Evolutionary conservation across 2,113 vertebrate genomes (phyloP).

Genomic region (Gracilinanus agilis): DNA sequence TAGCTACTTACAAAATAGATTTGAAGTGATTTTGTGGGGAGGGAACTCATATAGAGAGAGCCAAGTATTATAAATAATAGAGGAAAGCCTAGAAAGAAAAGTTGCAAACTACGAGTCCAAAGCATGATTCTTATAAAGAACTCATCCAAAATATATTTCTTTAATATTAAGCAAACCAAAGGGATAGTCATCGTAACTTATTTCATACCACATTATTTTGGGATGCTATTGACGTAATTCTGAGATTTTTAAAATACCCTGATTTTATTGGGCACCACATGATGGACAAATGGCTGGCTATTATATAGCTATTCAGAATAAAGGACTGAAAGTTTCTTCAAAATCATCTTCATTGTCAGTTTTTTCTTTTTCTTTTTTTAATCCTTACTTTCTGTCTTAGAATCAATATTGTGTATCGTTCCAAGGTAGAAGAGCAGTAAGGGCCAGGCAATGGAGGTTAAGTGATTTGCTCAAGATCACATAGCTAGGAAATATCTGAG

Average conservation of each 20-base stretch:
- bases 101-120: background rate
- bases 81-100: background rate
- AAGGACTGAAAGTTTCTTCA: background rate
- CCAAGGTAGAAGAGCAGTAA: too few relatives aligned
- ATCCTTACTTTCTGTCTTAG: too few relatives aligned
- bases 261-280: background rate
- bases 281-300: background rate
- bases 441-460: too few relatives aligned
- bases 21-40: background rate
- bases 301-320: background rate
- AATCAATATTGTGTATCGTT: too few relatives aligned
- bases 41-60: background rate
- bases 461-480: too few relatives aligned
- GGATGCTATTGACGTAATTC: background rate
- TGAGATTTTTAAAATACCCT: background rate
- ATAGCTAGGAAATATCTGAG: too few relatives aligned
- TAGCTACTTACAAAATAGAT: background rate
- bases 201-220: background rate
- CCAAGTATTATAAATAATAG: background rate
- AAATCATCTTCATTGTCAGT: background rate
- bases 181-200: background rate
- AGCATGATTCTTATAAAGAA: background rate
- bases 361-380: background rate
- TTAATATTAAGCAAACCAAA: background rate
- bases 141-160: background rate